Base-by-base conservation (phyloP, 2,888 invertebrate species). In the Oeneis ivallda region DNA sequence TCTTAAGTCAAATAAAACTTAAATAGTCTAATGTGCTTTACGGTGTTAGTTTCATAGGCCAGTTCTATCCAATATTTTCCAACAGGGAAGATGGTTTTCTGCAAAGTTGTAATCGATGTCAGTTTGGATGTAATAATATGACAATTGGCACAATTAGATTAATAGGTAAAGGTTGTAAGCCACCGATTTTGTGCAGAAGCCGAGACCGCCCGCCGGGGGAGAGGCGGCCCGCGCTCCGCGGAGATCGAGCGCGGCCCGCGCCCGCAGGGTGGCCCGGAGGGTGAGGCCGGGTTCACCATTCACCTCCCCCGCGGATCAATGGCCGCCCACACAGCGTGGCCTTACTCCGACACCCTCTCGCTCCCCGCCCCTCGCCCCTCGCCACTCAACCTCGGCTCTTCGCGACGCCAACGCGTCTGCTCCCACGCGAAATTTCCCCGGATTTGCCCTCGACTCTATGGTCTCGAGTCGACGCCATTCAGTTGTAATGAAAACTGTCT, bases 221-320 rank as follows among this genome's bases (percentile, higher is more conserved):
- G 49, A 10, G 34, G 61, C 53, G 57, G 56, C 41, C 26, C 26
- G 32, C 43, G 60, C 49, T 4, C 11, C 17, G 49, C 78, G 78
- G 67, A 68, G 69, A 87, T 89, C 89, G 89, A 89, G 88, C 64
- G 54, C 59, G 62, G 39, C 37, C 62, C 80, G 82, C 77, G 37
- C 26, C 26, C 1, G 26, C 26, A 26, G 74, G 71, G 75, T 74
- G 72, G 80, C 79, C 84, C 74, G 86, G 86, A 83, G 84, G 85
- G 80, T 76, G 84, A 77, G 82, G 77, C 72, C 67, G 80, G 78
- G 79, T 72, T 73, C 82, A 72, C 87, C 90, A 89, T 89, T 90
- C 88, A 89, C 85, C 89, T 85, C 87, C 88, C 85, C 87, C 76
- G 74, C 82, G 78, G 82, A 88, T 91, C 89, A 90, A 91, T 90